These are phyloP conservation scores for Polydrusus cervinus DNA, from an alignment of 2,888 invertebrate species.

Conservation along the genomic window DNA sequence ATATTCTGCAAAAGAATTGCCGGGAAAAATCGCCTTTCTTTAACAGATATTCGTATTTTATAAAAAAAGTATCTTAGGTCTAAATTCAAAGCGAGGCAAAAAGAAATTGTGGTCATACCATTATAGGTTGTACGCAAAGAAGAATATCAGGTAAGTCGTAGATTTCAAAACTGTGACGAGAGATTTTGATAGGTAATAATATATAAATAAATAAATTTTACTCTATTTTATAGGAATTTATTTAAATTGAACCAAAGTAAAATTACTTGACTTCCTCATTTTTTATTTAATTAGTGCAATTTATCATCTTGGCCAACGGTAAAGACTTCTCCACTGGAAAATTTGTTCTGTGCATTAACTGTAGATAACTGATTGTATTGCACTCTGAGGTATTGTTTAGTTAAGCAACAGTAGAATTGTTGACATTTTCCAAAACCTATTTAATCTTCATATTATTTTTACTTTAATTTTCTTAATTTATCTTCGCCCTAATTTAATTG, in stretches of 20 bases:
- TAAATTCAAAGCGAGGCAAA: not conserved
- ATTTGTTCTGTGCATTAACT: constrained; percentile 33
- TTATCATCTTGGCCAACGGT: no score
- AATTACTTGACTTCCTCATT: no score
- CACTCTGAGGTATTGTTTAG: constrained; percentile 34
- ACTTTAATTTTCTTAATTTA: no score
- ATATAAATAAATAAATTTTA: not conserved
- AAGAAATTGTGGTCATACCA: not conserved
- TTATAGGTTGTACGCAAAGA: not conserved
- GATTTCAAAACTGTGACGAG: not conserved
- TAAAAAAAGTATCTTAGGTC: not conserved
- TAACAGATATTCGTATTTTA: constrained; percentile 1
- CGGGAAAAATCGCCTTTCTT: constrained; percentile 5
- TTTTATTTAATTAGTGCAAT: no score
- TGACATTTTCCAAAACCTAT: no score
- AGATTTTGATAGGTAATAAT: no score
- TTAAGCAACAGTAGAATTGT: constrained; percentile 23
- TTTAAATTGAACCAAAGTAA: no score
- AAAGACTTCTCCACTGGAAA: not conserved
- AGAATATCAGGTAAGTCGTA: not conserved
- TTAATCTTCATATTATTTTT: no score
- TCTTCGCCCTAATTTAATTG: no score
- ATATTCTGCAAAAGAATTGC: constrained; percentile 40
- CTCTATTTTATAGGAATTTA: no score
- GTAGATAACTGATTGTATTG: constrained; percentile 34